Base-by-base conservation (phyloP, 1,140 invertebrate genomes). In the Globodera ellingtonae region DNA sequence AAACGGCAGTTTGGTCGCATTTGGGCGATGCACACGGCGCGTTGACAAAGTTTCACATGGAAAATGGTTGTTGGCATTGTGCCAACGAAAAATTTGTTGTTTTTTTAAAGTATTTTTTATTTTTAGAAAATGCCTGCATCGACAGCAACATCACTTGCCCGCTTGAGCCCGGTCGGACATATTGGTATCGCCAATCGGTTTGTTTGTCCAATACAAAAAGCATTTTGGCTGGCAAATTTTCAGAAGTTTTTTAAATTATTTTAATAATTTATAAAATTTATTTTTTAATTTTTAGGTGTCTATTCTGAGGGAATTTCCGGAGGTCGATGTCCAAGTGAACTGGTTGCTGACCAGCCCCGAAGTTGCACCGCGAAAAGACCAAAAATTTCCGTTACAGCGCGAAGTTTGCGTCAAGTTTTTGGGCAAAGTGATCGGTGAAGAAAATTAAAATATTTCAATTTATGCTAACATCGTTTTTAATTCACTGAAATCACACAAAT, bases 121-220 rank as follows among this genome's bases (percentile, higher is more conserved):
- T 62, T 13, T 13, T 10, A 77, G 75, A 83, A 21, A 44, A 83
- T 65, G 82, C 83, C 21, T 83, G 82, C 62, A 47, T 48, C 35
- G 79, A 50, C 50, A 75, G 72, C 44, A 83, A 83, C 59, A 84
- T 83, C 72, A 83, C 82, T 4, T 83, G 82, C 50, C 82, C 82
- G 13, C 47, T 83, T 65, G 70, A 85, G 71, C 70, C 79, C n/a
- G 82, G 78, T 15, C 79, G 82, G 56, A 83, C 65, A 18, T 83
- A 83, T 67, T 83, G 44, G 50, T 83, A 83, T 65, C 83, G 66
- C n/a, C 82, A 83, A 65, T 78, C 79, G 44, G 82, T 83, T n/a
- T n/a, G 62, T 69, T 6, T 1, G 24, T 24, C 24, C 24, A 24
- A 24, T 24, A 24, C 24, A 24, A 24, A 24, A 24, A 6, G 13